Percentiles rank a stretch among this genome's conserved stretches.
Evolutionary conservation across 2,888 invertebrate genomes (phyloP).

Genomic region (Syrphus vitripennis): DNA sequence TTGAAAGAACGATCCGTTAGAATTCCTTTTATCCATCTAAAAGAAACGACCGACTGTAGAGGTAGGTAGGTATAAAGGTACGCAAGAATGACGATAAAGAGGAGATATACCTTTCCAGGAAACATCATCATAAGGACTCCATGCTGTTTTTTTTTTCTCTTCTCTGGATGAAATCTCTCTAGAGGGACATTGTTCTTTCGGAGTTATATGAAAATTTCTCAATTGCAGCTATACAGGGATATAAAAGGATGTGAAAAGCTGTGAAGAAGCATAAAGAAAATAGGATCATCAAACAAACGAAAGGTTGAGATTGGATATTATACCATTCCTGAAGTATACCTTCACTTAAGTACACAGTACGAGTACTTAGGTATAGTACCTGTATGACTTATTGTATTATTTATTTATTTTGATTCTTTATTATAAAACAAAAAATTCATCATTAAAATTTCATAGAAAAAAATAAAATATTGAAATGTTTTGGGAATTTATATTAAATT

Average conservation of each 20-base stretch:
- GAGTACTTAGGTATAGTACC: background rate
- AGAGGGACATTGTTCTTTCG: conserved; percentile 17
- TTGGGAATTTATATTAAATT: background rate
- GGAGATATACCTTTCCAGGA: background rate
- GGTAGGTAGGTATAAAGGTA: too few species aligned
- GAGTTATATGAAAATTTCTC: conserved; percentile 19
- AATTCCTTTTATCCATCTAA: background rate
- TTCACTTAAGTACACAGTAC: background rate
- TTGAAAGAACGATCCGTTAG: conserved; percentile 20
- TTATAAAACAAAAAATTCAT: conserved; percentile 5
- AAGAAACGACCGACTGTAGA: background rate
- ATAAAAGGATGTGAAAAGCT: conserved; percentile 20
- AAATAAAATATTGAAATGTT: background rate
- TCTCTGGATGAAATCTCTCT: background rate
- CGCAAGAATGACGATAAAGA: background rate
- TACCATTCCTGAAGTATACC: background rate
- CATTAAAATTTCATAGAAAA: background rate
- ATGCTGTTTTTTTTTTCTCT: background rate
- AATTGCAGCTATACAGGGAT: conserved; percentile 10
- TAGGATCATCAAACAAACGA: conserved; percentile 40
- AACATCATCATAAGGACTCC: background rate
- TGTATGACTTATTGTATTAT: background rate
- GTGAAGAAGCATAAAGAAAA: conserved; percentile 21
- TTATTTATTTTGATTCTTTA: background rate
- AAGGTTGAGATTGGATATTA: conserved; percentile 11